Conservation (phyloP, 2,797 vertebrate species). For the Enteromius afrohamiltoni region DNA sequence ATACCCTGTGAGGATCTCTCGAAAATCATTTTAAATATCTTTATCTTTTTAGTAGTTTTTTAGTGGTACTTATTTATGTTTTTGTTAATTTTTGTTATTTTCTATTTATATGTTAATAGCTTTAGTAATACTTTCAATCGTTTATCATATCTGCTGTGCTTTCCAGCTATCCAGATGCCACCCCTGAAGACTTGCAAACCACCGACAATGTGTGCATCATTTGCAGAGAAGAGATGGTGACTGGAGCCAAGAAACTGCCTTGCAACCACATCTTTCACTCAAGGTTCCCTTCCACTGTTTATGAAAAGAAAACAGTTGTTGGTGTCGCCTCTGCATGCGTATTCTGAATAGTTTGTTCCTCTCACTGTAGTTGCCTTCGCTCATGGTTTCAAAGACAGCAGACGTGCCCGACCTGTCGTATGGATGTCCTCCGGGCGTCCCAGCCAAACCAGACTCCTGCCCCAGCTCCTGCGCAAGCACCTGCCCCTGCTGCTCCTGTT, state of each 20-base stretch:
- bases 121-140: not conserved
- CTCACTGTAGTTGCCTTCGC: conserved; percentile 86
- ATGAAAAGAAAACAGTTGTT: not conserved
- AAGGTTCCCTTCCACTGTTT: conserved; percentile 76
- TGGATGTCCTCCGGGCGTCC: conserved; percentile 92
- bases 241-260: conserved; percentile 92
- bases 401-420: conserved; percentile 95
- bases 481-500: conserved; percentile 71
- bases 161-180: conserved; percentile 93
- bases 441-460: conserved; percentile 83
- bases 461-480: conserved; percentile 76
- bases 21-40: not conserved
- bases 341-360: not conserved
- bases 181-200: conserved; percentile 90
- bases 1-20: conserved; percentile 88
- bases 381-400: conserved; percentile 99
- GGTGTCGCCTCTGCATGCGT: not conserved
- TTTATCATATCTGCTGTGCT: not conserved
- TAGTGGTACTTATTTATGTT: too few relatives aligned
- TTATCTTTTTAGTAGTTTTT: too few relatives aligned
- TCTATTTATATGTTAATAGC: too few relatives aligned
- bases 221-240: conserved; percentile 97
- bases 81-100: too few relatives aligned
- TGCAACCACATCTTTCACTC: conserved; percentile 99
- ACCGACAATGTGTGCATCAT: conserved; percentile 97